Conservation (phyloP, 1,140 invertebrate species). For the Mylabris phalerata region DNA sequence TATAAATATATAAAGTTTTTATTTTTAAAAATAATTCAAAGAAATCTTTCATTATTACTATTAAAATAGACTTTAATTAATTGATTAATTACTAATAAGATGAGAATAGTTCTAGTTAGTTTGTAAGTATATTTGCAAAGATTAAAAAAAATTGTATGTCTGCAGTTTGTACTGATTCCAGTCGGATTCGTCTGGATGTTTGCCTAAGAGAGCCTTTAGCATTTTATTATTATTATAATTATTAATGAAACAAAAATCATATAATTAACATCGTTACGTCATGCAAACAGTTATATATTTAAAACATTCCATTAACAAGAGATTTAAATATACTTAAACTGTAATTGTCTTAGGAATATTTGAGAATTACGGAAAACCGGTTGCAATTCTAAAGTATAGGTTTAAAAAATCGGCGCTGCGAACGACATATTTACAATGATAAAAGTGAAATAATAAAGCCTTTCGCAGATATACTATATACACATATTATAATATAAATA, state of each 20-base stretch:
- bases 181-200: constrained; percentile 36
- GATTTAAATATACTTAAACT: constrained; percentile 22
- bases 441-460: constrained; percentile 32
- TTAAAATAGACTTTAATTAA: constrained; percentile 19
- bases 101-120: constrained; percentile 35
- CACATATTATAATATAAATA: constrained; percentile 1
- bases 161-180: constrained; percentile 36
- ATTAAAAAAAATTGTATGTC: constrained; percentile 28
- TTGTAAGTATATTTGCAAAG: constrained; percentile 35
- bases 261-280: constrained; percentile 31
- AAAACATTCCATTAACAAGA: constrained; percentile 37
- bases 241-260: not conserved
- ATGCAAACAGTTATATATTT: constrained; percentile 29
- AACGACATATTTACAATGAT: constrained; percentile 24
- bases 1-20: constrained; percentile 19
- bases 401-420: constrained; percentile 33
- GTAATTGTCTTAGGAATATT: not conserved
- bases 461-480: constrained; percentile 41
- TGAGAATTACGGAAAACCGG: constrained; percentile 24
- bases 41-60: not conserved
- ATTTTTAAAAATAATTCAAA: not conserved
- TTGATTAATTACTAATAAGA: constrained; percentile 25
- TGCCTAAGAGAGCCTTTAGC: constrained; percentile 42
- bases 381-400: constrained; percentile 38
- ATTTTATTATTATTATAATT: constrained; percentile 18